Evolutionary conservation across 2,888 invertebrate species (phyloP).

Genomic region (Ethmia dodecea): DNA sequence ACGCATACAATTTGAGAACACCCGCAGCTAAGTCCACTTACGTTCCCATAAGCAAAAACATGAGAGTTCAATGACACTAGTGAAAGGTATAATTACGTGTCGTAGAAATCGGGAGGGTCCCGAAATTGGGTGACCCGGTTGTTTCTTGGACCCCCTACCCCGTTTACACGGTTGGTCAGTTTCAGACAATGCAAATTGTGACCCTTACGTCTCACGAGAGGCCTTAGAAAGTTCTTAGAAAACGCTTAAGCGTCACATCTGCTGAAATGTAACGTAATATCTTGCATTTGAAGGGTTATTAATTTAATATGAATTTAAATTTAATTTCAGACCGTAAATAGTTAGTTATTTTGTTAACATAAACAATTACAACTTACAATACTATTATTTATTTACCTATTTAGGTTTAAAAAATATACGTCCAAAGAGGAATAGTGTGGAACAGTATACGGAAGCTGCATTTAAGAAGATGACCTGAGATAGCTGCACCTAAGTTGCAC

Average conservation of each 20-base stretch:
- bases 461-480: too few species aligned
- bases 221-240: slow-evolving; percentile 42
- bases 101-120: slow-evolving; percentile 44
- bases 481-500: too few species aligned
- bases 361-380: too few species aligned
- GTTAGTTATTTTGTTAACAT: too few species aligned
- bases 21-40: slow-evolving; percentile 62
- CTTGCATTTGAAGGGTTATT: too few species aligned
- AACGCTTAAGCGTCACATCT: slow-evolving; percentile 34
- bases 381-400: too few species aligned
- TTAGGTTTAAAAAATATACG: too few species aligned
- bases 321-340: neutral
- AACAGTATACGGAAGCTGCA: too few species aligned
- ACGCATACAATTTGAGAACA: slow-evolving; percentile 40
- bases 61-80: slow-evolving; percentile 64
- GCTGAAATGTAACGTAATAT: slow-evolving; percentile 37
- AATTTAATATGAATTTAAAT: too few species aligned
- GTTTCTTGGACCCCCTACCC: slow-evolving; percentile 55
- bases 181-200: slow-evolving; percentile 58
- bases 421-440: too few species aligned
- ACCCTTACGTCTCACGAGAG: slow-evolving; percentile 44
- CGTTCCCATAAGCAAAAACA: slow-evolving; percentile 53
- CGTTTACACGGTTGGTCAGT: slow-evolving; percentile 68
- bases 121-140: slow-evolving; percentile 69
- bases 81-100: slow-evolving; percentile 63